Evolutionary conservation across 2,888 invertebrate genomes (phyloP).

Genomic region (Pandemis heparana): DNA sequence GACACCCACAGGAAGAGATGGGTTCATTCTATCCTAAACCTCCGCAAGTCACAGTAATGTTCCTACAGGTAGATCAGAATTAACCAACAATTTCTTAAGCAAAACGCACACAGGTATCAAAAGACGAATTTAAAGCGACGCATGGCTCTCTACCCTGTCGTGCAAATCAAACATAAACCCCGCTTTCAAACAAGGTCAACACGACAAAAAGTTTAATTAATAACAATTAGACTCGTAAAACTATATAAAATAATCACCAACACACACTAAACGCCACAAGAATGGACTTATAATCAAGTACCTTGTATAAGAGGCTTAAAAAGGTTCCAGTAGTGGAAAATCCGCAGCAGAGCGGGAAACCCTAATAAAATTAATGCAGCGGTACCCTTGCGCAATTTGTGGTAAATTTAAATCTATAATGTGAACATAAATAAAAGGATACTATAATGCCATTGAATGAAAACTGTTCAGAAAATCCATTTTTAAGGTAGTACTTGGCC

Average conservation of each 20-base stretch:
- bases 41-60: too few species aligned
- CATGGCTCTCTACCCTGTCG: slow-evolving; percentile 5
- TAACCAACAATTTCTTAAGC: background rate
- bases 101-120: background rate
- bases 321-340: slow-evolving; percentile 27
- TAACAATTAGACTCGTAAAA: slow-evolving; percentile 15
- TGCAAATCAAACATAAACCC: slow-evolving; percentile 22
- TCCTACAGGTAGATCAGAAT: background rate
- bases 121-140: background rate
- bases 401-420: slow-evolving; percentile 40
- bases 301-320: slow-evolving; percentile 28
- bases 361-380: slow-evolving; percentile 41
- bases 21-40: too few species aligned
- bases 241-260: background rate
- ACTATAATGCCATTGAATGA: slow-evolving; percentile 54
- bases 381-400: slow-evolving; percentile 35
- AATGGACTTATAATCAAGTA: slow-evolving; percentile 34
- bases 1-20: too few species aligned
- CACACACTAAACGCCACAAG: background rate
- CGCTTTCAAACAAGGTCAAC: slow-evolving; percentile 23
- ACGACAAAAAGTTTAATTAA: slow-evolving; percentile 7
- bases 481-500: slow-evolving; percentile 56
- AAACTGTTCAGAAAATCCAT: slow-evolving; percentile 57
- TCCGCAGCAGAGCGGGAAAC: slow-evolving; percentile 28
- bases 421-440: slow-evolving; percentile 37